Conservation (phyloP, 1,140 invertebrate species). For the Sarcophaga bullata region DNA sequence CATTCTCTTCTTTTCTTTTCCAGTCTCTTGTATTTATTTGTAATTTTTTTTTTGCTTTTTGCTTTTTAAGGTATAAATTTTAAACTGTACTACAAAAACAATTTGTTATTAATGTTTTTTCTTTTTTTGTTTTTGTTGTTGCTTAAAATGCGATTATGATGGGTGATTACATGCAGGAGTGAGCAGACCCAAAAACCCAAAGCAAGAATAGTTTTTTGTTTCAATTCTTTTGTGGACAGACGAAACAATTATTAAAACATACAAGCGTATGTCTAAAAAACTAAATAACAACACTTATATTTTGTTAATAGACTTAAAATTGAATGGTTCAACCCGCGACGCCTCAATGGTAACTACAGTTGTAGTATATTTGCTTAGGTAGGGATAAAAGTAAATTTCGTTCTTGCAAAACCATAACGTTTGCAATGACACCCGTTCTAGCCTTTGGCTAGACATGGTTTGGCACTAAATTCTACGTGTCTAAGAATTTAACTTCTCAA, state of each 20-base stretch:
- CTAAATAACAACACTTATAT: conserved; percentile 24
- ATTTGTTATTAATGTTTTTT: conserved; percentile 22
- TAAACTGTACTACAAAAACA: background rate
- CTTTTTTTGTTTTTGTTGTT: conserved; percentile 41
- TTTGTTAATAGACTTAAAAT: conserved; percentile 40
- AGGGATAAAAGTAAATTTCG: no score
- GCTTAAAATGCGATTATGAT: conserved; percentile 46
- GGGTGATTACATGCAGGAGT: conserved; percentile 44
- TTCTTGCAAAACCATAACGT: no score
- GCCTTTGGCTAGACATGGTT: no score
- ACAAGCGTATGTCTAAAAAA: background rate
- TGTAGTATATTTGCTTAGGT: no score
- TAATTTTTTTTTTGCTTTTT: conserved; percentile 25
- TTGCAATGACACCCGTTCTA: no score
- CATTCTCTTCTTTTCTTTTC: conserved; percentile 25
- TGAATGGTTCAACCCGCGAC: conserved; percentile 35
- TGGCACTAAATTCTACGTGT: no score
- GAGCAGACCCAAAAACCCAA: conserved; percentile 14
- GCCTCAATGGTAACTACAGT: conserved; percentile 14
- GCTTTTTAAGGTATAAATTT: conserved; percentile 8
- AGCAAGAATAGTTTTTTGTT: background rate
- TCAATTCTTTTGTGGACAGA: background rate
- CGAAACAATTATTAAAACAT: background rate
- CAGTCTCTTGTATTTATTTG: background rate
- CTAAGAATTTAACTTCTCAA: no score